Evolutionary conservation across 2,113 vertebrate genomes (phyloP).

Genomic region (Aspiorhynchus laticeps): DNA sequence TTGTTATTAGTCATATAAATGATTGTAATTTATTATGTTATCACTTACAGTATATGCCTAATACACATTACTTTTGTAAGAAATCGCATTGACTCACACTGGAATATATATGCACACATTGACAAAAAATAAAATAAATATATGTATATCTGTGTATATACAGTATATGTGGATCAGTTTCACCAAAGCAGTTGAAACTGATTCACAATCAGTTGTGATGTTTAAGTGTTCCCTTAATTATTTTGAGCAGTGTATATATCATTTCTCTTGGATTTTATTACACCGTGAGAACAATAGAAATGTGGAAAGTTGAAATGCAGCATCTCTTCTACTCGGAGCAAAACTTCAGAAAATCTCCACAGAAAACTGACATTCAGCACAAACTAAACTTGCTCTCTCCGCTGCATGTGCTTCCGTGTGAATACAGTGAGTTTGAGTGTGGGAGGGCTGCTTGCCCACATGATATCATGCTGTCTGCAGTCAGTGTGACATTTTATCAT

Average conservation of each 20-base stretch:
- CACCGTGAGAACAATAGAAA: neutral
- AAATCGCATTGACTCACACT: neutral
- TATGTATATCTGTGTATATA: too few species aligned
- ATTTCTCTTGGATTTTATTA: neutral
- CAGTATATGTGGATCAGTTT: too few species aligned
- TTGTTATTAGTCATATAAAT: neutral
- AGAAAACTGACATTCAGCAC: neutral
- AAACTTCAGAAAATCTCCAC: neutral
- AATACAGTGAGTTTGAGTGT: neutral
- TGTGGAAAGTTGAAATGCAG: neutral
- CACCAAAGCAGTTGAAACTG: too few species aligned
- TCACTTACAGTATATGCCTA: neutral
- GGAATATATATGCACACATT: too few species aligned
- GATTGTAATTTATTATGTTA: neutral
- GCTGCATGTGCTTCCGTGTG: neutral
- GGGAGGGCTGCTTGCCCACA: neutral
- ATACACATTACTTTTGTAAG: neutral
- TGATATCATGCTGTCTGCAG: neutral
- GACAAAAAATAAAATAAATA: too few species aligned
- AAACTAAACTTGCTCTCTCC: neutral
- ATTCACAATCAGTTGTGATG: too few species aligned
- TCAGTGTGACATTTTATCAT: conserved; percentile 7
- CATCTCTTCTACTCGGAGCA: neutral
- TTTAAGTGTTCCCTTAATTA: too few species aligned
- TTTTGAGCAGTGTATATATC: too few species aligned